These are phyloP conservation scores for Eristalinus aeneus DNA, from an alignment of 2,888 invertebrate genomes.

Conservation along the genomic window DNA sequence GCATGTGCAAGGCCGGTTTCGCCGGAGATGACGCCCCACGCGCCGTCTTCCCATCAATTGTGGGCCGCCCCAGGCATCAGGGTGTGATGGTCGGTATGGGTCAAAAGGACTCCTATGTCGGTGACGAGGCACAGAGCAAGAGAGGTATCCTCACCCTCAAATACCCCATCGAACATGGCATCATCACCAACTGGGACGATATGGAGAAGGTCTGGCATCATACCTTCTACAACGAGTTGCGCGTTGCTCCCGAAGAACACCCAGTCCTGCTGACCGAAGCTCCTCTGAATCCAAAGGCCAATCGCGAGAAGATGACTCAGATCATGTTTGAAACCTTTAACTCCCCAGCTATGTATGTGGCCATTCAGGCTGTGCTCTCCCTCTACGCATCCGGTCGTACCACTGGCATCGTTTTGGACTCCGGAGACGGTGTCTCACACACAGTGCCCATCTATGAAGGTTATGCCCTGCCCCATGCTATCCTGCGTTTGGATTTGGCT, in stretches of 20 bases:
- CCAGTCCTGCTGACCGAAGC: conserved; percentile 94
- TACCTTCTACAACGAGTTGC: conserved; percentile 98
- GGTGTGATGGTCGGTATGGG: conserved; percentile 99
- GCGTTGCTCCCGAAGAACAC: conserved; percentile 96
- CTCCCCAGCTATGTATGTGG: conserved; percentile 96
- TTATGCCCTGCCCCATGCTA: conserved; percentile 95
- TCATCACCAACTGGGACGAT: conserved; percentile 99
- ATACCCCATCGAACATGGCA: conserved; percentile 98
- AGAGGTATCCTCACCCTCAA: conserved; percentile 97
- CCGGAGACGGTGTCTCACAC: conserved; percentile 97
- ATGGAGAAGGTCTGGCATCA: conserved; percentile 99
- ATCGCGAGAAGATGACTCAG: conserved; percentile 95
- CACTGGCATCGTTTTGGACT: conserved; percentile 97
- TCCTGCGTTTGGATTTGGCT: conserved; percentile 95
- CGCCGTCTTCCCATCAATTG: conserved; percentile 96
- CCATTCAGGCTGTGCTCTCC: conserved; percentile 95
- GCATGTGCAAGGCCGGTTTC: conserved; percentile 98
- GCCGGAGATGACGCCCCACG: conserved; percentile 97
- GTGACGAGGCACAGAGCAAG: conserved; percentile 98
- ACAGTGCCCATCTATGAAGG: conserved; percentile 98
- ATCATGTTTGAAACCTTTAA: conserved; percentile 97
- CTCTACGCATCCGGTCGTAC: conserved; percentile 98
- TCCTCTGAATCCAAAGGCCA: conserved; percentile 93
- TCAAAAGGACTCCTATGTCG: conserved; percentile 98
- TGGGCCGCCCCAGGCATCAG: conserved; percentile 95